Evolutionary conservation across 2,888 invertebrate genomes (phyloP).

Genomic region (Volucella inanis): DNA sequence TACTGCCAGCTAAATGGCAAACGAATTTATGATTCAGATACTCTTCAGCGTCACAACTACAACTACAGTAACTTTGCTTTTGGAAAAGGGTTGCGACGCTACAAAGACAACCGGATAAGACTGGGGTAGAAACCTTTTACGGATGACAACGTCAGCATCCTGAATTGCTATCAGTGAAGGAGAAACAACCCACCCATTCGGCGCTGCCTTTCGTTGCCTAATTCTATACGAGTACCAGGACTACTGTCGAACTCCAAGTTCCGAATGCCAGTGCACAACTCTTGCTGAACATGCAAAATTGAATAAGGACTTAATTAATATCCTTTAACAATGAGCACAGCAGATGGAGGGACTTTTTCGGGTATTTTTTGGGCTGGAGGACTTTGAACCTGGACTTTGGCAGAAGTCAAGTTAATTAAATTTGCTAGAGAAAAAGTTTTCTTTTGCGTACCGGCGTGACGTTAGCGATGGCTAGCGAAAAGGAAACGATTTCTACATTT

Average conservation of each 20-base stretch:
- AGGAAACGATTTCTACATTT: conserved; percentile 13
- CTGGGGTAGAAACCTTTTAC: conserved; percentile 20
- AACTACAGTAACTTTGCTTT: conserved; percentile 11
- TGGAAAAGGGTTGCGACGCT: conserved; percentile 29
- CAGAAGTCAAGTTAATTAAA: conserved; percentile 74
- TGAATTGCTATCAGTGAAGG: conserved; percentile 6
- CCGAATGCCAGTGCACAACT: conserved; percentile 46
- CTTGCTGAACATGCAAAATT: conserved; percentile 73
- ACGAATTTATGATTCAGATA: conserved; percentile 69
- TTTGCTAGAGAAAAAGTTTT: conserved; percentile 69
- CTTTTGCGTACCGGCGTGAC: conserved; percentile 43
- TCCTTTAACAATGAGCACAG: conserved; percentile 69
- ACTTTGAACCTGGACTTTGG: conserved; percentile 46
- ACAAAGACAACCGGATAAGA: neutral
- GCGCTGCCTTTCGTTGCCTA: no score
- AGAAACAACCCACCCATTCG: neutral
- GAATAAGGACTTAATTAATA: conserved; percentile 75
- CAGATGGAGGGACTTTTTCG: conserved; percentile 59
- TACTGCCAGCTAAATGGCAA: conserved; percentile 52
- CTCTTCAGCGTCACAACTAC: conserved; percentile 12
- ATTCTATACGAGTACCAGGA: neutral
- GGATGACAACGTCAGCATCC: conserved; percentile 62
- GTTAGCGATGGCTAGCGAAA: conserved; percentile 18
- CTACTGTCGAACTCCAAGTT: neutral
- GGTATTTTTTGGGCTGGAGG: no score